Base-by-base conservation (phyloP, 2,797 vertebrate genomes). In the Karalla daura region DNA sequence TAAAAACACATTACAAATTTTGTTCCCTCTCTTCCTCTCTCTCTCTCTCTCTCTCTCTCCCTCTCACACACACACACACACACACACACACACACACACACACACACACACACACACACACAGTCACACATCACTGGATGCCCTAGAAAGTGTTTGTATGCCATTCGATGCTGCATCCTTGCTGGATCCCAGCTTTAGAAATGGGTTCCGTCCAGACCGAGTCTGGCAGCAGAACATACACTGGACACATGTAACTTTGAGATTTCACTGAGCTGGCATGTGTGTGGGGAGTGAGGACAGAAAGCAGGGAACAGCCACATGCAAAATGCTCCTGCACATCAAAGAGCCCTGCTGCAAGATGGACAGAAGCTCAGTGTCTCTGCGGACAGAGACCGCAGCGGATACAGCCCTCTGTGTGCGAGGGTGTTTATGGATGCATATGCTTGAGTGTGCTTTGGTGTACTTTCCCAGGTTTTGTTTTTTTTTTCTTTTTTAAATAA, bases 171-270 rank as follows among this genome's bases (percentile, higher is more conserved):
- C 74, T 53, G 49, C 55, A 61, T 85, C 66, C 74, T 81, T 59
- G 67, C 68, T 86, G 80, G 68, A 83, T 72, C 78, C 75, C 63
- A 51, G 65, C 81, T n/a, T n/a, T 63, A 65, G 73, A 39, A 63
- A 41, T 52, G 27, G 45, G 58, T 63, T 69, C 64, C 21, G 63
- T 74, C 84, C 88, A 91, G 81, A 75, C 74, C 64, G 82, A 76
- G 86, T 45, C 82, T 90, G 87, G 86, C 88, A 87, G 79, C 68
- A 54, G 53, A 83, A 74, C 76, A 83, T 66, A 66, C 83, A 61
- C 80, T 78, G 83, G 82, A 69, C 73, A 80, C 73, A 76, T 87
- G 85, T 83, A 85, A 86, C 68, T 84, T 87, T 81, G 88, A 88
- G 77, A 65, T 83, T 64, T 85, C 83, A 43, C 75, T 78, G 78